Evolutionary conservation across 1,140 invertebrate genomes (phyloP).

Genomic region (Drosophila sulfurigaster): DNA sequence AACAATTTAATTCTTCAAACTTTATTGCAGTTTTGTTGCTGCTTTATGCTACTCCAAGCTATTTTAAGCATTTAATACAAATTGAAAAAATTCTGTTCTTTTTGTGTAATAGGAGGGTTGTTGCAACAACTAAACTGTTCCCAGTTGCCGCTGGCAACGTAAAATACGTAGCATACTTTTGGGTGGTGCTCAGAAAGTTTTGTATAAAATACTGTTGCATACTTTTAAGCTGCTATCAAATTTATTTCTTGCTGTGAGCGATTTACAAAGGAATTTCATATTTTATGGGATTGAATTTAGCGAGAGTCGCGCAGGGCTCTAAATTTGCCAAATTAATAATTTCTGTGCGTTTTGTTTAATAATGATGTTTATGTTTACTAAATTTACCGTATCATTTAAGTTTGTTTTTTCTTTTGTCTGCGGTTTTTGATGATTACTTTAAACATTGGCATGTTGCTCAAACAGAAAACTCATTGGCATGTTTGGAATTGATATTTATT

Average conservation of each 20-base stretch:
- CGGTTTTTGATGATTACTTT: conserved; percentile 18
- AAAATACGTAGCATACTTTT: conserved; percentile 10
- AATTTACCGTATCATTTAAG: neutral
- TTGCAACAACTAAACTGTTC: conserved; percentile 21
- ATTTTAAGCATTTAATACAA: neutral
- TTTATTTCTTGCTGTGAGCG: neutral
- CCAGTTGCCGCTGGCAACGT: neutral
- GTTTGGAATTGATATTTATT: conserved; percentile 29
- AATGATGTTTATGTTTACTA: neutral
- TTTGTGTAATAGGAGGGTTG: neutral
- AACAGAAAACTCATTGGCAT: conserved; percentile 61
- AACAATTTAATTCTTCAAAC: conserved; percentile 29
- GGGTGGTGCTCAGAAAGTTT: conserved; percentile 19
- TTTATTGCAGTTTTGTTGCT: conserved; percentile 20
- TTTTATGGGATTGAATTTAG: neutral
- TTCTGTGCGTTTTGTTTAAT: conserved; percentile 5
- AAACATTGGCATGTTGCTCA: conserved; percentile 51
- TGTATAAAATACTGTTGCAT: neutral
- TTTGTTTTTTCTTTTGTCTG: conserved; percentile 5
- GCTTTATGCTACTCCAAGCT: conserved; percentile 12
- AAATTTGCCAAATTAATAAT: conserved; percentile 1
- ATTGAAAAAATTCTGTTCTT: neutral
- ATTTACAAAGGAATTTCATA: neutral
- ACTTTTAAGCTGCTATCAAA: conserved; percentile 26
- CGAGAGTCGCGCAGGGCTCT: no score